Conservation (phyloP, 2,797 vertebrate species). For the Crocidura indochinensis region DNA sequence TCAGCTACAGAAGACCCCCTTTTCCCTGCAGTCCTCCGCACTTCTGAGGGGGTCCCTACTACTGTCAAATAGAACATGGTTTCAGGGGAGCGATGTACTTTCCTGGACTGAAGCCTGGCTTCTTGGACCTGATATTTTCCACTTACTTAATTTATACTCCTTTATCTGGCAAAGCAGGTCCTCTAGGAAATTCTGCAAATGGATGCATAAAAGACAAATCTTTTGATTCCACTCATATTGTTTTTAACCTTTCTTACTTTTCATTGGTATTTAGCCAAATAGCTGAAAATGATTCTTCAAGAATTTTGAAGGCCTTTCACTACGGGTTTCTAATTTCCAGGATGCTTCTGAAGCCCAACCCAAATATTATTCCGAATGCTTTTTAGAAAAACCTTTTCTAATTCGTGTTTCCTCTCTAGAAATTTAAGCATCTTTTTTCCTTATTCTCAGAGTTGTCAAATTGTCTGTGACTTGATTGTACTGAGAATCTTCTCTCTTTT, state of each 20-base stretch:
- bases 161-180: neutral
- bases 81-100: neutral
- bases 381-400: neutral
- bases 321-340: neutral
- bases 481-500: neutral
- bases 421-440: slow-evolving; percentile 36
- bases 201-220: neutral
- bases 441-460: slow-evolving; percentile 2
- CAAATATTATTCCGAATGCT: neutral
- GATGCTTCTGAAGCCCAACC: neutral
- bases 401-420: neutral
- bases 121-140: neutral
- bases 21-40: neutral
- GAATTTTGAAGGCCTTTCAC: slow-evolving; percentile 5
- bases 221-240: neutral
- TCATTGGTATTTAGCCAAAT: slow-evolving; percentile 35
- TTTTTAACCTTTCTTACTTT: neutral
- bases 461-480: neutral
- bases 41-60: neutral
- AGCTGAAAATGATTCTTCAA: neutral
- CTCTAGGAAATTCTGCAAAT: neutral
- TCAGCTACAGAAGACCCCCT: neutral
- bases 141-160: neutral
- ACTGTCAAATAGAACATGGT: neutral
- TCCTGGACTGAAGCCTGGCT: neutral